Percentiles rank a stretch among this genome's conserved stretches.
These are phyloP conservation scores for Chaetophractus vellerosus DNA, from an alignment of 2,797 vertebrate species.

Conservation along the genomic window DNA sequence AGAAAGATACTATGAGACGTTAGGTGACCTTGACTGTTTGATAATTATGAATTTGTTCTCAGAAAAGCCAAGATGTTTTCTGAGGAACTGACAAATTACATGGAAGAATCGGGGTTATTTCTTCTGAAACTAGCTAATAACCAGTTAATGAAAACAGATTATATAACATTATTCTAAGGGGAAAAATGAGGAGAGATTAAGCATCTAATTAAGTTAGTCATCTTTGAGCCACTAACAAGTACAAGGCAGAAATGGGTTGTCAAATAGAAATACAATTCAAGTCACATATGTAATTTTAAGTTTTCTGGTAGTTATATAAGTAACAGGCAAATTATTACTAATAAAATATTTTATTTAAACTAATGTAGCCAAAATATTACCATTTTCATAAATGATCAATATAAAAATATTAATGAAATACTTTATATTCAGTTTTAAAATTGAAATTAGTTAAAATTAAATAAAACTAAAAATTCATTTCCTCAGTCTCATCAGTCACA, in stretches of 20 bases:
- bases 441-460: not conserved
- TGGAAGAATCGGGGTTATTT: not conserved
- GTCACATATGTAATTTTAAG: not conserved
- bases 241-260: not conserved
- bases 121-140: not conserved
- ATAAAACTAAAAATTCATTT: not conserved
- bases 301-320: not conserved
- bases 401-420: not conserved
- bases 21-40: not conserved
- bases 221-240: not conserved
- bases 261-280: not conserved
- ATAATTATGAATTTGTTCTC: slow-evolving; percentile 13
- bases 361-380: not conserved
- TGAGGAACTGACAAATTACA: not conserved
- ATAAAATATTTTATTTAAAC: not conserved
- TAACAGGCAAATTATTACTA: not conserved
- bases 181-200: not conserved
- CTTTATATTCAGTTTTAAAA: not conserved
- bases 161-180: not conserved
- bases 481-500: not conserved
- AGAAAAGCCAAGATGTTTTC: not conserved
- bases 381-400: not conserved
- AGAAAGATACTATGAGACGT: not conserved
- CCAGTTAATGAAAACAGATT: not conserved
- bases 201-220: not conserved